Conservation (phyloP, 1,140 invertebrate species). For the Sycophila sp. region DNA sequence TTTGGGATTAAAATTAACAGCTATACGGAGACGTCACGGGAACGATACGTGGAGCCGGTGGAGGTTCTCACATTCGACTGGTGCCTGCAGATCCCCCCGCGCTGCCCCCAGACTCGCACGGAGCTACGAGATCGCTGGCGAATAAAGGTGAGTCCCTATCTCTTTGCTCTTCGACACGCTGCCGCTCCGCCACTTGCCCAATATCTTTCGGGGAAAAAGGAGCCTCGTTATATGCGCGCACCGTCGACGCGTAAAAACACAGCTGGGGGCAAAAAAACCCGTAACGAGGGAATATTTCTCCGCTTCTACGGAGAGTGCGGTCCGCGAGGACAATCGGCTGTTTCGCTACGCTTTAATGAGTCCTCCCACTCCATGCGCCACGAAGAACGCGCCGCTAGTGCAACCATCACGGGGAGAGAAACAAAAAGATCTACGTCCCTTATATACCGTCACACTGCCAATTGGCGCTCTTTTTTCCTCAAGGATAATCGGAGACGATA, state of each 20-base stretch:
- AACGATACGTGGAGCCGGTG: constrained; percentile 71
- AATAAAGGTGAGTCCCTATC: constrained; percentile 49
- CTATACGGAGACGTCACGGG: constrained; percentile 69
- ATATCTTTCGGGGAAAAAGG: not conserved
- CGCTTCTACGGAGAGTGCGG: not conserved
- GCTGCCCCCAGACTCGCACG: constrained; percentile 72
- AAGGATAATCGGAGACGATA: no score
- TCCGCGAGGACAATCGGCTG: not conserved
- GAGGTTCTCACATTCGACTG: constrained; percentile 73
- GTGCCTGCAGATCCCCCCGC: constrained; percentile 76
- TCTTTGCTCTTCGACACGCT: no score
- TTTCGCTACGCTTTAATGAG: no score
- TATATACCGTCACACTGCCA: no score
- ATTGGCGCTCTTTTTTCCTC: no score
- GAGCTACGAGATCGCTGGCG: constrained; percentile 68
- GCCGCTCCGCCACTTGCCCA: not conserved
- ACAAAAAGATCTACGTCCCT: no score
- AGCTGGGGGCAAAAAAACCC: not conserved
- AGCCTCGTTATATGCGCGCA: not conserved
- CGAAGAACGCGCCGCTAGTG: no score
- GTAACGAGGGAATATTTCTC: constrained; percentile 19
- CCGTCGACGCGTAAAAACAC: no score
- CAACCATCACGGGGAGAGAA: no score
- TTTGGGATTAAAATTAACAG: no score
- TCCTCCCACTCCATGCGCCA: no score